Base-by-base conservation (phyloP, 2,113 vertebrate genomes). In the Protomyctophum bolini region DNA sequence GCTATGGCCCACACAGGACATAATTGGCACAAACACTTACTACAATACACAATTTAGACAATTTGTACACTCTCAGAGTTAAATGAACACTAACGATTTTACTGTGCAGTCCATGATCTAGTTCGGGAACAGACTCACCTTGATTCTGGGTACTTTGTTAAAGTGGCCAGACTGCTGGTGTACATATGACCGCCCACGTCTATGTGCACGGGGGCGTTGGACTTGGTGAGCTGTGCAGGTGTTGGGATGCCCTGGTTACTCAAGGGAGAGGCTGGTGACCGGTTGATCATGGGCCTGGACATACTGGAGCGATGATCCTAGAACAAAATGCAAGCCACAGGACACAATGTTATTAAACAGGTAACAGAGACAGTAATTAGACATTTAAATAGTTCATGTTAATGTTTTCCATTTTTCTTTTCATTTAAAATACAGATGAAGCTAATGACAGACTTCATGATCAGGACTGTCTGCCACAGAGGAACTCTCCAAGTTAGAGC, bases 171-270 rank as follows among this genome's bases (percentile, higher is more conserved):
- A 88, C 97, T 99, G 95, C 97, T 99, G 94, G 97, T 99, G 79
- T 99, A 99, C 97, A 99, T 99, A 92, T 99, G 97, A 76, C 97
- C 97, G 73, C 97, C 97, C 89, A 99, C 97, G 41, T 98, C 97
- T 60, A 99, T 99, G 92, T 99, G 97, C 91, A 99, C 97, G 1
- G 97, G 97, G 7, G 97, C 97, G 71, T 99, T 99, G 94, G 97
- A 99, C 87, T 99, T 98, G 83, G 97, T 99, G 94, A 99, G 97
- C 82, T 99, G 97, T 75, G 97, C 97, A 83, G 97, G 95, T 73
- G 97, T 96, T 72, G 97, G 97, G 86, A 99, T 99, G 91, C 97
- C 97, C 95, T 98, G 97, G 90, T 95, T 98, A 93, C 94, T 98
- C 93, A 99, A 93, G 79, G 97, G 97, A 85, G 97, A 99, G 85